phyloP scores from a whole-genome alignment of 2,888 invertebrate genomes.

The Onthophagus sagittarius region DNA sequence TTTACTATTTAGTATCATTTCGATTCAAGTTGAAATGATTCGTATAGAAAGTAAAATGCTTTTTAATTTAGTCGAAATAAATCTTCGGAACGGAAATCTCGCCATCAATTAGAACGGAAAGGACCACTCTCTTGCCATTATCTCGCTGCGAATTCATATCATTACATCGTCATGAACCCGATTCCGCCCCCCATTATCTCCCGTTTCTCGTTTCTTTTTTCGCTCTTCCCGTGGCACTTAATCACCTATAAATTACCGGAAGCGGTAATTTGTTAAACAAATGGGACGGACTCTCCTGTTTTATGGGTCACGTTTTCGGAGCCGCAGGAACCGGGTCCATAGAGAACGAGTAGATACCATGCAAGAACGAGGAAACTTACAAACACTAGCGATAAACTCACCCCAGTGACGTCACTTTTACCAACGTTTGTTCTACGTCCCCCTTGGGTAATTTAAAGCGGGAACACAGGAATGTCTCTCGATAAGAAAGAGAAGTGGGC shows the following conservation, averaged over 20 bases:
- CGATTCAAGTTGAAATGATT: not conserved
- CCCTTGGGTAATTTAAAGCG: slow-evolving; percentile 11
- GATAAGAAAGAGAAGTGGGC: not conserved
- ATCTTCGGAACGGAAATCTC: not conserved
- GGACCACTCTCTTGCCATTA: not conserved
- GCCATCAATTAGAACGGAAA: not conserved
- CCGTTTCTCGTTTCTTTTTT: slow-evolving; percentile 2
- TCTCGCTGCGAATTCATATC: not conserved
- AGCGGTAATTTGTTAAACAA: slow-evolving; percentile 11
- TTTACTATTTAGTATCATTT: not conserved
- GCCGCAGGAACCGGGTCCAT: not conserved
- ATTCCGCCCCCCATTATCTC: not conserved
- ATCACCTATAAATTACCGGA: slow-evolving; percentile 12
- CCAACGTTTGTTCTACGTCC: slow-evolving; percentile 5
- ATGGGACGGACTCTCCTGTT: slow-evolving; percentile 5
- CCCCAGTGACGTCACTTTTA: not conserved
- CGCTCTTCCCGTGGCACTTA: slow-evolving; percentile 4
- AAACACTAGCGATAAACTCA: slow-evolving; percentile 8
- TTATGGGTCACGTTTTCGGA: not conserved
- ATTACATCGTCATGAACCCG: not conserved
- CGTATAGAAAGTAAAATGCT: no score
- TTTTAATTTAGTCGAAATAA: not conserved
- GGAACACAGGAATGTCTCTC: not conserved
- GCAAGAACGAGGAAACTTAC: not conserved
- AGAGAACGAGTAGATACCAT: no score